Percentiles rank a stretch among this genome's conserved stretches.
Conservation (phyloP, 2,888 invertebrate species). For the Nomada fabriciana region DNA sequence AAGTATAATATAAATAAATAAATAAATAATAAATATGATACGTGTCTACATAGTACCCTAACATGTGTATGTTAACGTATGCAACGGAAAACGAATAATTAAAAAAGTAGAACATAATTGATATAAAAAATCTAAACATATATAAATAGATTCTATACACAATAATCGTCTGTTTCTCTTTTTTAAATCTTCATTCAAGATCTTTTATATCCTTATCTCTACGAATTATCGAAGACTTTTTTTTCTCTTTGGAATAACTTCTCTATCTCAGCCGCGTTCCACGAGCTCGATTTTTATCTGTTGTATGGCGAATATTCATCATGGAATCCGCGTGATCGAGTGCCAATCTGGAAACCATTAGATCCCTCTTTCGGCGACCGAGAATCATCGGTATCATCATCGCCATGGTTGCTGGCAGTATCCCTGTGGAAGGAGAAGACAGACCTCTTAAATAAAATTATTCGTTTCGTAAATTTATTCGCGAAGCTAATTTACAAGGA, state of each 20-base stretch:
- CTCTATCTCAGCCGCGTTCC: slow-evolving; percentile 23
- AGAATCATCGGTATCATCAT: slow-evolving; percentile 92
- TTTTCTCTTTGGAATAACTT: background rate
- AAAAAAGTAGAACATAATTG: background rate
- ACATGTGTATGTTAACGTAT: slow-evolving; percentile 33
- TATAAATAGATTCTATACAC: background rate
- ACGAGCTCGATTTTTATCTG: slow-evolving; percentile 1
- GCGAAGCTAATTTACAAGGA: background rate
- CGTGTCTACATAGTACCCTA: slow-evolving; percentile 63
- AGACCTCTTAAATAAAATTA: background rate
- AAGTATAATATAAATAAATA: slow-evolving; percentile 72
- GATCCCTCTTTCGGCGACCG: slow-evolving; percentile 85
- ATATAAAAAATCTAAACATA: background rate
- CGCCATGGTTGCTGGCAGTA: slow-evolving; percentile 92
- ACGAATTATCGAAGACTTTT: slow-evolving; percentile 12
- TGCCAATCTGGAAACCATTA: slow-evolving; percentile 21
- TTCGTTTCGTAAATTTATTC: too few species aligned
- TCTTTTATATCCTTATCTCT: background rate
- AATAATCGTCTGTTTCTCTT: background rate
- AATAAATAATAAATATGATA: slow-evolving; percentile 68
- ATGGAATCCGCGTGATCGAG: slow-evolving; percentile 20
- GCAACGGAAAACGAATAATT: background rate
- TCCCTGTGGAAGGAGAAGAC: slow-evolving; percentile 81
- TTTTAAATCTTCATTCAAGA: background rate
- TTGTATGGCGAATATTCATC: slow-evolving; percentile 25